Evolutionary conservation across 2,113 vertebrate species (phyloP).

Genomic region (Pycnonotus jocosus): DNA sequence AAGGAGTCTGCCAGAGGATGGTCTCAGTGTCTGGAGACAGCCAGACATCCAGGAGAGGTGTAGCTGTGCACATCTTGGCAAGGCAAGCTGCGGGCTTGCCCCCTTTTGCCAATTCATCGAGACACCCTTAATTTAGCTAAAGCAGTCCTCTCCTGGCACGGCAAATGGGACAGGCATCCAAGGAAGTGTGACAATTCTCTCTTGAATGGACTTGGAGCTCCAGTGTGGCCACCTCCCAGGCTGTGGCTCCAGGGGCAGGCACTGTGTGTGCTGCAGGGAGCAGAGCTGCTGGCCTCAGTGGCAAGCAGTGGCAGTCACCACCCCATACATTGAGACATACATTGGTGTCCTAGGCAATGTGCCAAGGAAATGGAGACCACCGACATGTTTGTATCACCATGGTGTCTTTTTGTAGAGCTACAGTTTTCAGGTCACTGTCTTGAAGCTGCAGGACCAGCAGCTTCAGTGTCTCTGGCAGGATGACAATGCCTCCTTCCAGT

Average conservation of each 20-base stretch:
- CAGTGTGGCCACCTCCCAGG: background rate
- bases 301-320: background rate
- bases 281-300: background rate
- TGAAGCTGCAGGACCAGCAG: background rate
- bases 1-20: background rate
- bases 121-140: background rate
- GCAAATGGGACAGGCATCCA: background rate
- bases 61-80: background rate
- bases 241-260: background rate
- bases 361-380: background rate
- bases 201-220: background rate
- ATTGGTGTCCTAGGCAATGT: background rate
- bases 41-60: background rate
- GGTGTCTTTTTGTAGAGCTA: background rate
- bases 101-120: background rate
- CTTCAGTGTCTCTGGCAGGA: background rate
- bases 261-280: background rate
- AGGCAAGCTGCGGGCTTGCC: background rate
- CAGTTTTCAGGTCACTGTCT: background rate
- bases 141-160: background rate
- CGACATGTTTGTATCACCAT: background rate
- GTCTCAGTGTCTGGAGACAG: background rate
- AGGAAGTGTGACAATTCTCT: background rate
- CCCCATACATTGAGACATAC: fast-evolving
- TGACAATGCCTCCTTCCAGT: background rate